Conservation (phyloP, 2,797 vertebrate species). For the Platalea minor region DNA sequence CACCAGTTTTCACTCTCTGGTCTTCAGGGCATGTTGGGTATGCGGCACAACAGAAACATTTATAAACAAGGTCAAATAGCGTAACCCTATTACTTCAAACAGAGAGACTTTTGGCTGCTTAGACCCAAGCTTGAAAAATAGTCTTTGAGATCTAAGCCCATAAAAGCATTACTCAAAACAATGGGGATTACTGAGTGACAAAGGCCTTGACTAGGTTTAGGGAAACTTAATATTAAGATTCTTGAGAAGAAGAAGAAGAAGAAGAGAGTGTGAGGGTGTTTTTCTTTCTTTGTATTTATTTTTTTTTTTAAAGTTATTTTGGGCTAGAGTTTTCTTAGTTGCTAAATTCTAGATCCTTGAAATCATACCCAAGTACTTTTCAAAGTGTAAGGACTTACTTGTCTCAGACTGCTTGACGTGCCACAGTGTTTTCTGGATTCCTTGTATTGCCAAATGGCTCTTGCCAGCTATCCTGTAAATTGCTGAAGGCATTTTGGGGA, state of each 20-base stretch:
- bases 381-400: fast-evolving
- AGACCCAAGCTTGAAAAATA: fast-evolving
- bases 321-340: background rate
- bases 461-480: background rate
- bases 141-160: background rate
- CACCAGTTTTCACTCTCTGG: background rate
- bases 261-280: background rate
- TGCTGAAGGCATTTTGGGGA: background rate
- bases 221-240: too few species aligned
- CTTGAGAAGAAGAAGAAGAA: background rate
- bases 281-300: background rate
- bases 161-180: background rate
- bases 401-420: background rate
- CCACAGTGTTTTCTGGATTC: background rate
- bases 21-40: background rate
- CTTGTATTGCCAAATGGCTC: background rate
- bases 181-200: fast-evolving
- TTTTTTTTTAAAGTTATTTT: background rate
- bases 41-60: background rate
- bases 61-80: fast-evolving
- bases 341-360: background rate
- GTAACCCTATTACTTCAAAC: fast-evolving
- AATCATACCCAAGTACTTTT: background rate
- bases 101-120: background rate
- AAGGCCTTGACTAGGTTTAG: background rate